Conservation (phyloP, 1,140 invertebrate genomes). For the Cyrtorhinus lividipennis region DNA sequence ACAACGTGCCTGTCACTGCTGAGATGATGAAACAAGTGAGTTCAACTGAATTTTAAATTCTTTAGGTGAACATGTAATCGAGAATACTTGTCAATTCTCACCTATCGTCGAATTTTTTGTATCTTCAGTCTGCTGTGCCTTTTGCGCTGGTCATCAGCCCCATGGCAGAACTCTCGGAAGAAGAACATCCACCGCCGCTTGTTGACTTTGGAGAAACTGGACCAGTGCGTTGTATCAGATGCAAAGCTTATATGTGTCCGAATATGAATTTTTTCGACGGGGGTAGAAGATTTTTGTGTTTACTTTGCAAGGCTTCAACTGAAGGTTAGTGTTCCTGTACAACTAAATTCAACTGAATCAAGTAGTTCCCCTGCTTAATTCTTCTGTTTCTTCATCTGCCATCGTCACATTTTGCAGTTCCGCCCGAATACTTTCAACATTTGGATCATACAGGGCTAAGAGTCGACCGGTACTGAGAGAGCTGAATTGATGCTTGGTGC, state of each 20-base stretch:
- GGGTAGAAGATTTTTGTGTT: conserved; percentile 87
- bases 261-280: conserved; percentile 98
- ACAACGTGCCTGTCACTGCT: conserved; percentile 79
- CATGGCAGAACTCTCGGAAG: conserved; percentile 57
- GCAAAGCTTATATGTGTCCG: conserved; percentile 99
- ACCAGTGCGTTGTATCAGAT: conserved; percentile 88
- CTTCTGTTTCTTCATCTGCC: too few species aligned
- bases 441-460: conserved; percentile 88
- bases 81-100: too few species aligned
- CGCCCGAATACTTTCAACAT: conserved; percentile 93
- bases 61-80: too few species aligned
- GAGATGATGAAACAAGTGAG: conserved; percentile 80
- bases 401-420: conserved; percentile 69
- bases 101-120: too few species aligned
- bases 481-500: conserved; percentile 90
- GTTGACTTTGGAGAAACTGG: conserved; percentile 84
- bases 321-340: conserved; percentile 47
- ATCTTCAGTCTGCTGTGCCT: conserved; percentile 62
- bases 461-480: conserved; percentile 83
- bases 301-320: conserved; percentile 88
- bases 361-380: conserved; percentile 18
- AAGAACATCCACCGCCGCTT: conserved; percentile 46
- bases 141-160: conserved; percentile 85
- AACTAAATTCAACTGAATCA: neutral
- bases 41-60: too few species aligned